Conservation (phyloP, 2,888 invertebrate species). For the Fabriciana adippe region DNA sequence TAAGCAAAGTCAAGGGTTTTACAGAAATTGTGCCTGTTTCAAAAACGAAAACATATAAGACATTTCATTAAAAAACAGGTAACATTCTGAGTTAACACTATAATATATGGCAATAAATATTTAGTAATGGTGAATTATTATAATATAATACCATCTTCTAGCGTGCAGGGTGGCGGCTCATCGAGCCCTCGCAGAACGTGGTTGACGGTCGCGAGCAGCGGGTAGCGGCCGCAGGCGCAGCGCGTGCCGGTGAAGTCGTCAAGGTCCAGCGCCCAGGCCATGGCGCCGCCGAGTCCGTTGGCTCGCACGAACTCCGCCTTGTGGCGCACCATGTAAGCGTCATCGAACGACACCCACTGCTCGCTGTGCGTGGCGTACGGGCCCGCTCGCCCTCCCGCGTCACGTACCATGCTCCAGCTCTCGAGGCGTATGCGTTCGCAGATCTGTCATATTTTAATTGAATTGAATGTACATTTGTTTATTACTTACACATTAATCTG, state of each 20-base stretch:
- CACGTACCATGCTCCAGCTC: slow-evolving; percentile 90
- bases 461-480: neutral
- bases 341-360: slow-evolving; percentile 97
- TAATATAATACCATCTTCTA: slow-evolving; percentile 69
- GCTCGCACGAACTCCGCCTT: slow-evolving; percentile 91
- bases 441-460: slow-evolving; percentile 79
- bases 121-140: slow-evolving; percentile 30
- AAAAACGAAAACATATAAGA: no score
- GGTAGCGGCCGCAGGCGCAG: slow-evolving; percentile 92
- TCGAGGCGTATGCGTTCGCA: slow-evolving; percentile 88
- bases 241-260: slow-evolving; percentile 90
- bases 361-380: slow-evolving; percentile 92
- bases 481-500: no score
- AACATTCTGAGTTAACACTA: no score
- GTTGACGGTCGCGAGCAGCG: slow-evolving; percentile 90
- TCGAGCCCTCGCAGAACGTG: slow-evolving; percentile 87
- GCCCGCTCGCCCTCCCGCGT: slow-evolving; percentile 91
- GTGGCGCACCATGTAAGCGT: slow-evolving; percentile 90
- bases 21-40: no score
- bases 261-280: slow-evolving; percentile 95
- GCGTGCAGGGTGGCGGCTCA: slow-evolving; percentile 80
- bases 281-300: slow-evolving; percentile 91
- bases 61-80: no score
- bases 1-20: no score
- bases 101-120: neutral